Percentiles rank a stretch among this genome's conserved stretches.
Evolutionary conservation across 1,140 invertebrate species (phyloP).

Genomic region (Rhopalosiphum padi): DNA sequence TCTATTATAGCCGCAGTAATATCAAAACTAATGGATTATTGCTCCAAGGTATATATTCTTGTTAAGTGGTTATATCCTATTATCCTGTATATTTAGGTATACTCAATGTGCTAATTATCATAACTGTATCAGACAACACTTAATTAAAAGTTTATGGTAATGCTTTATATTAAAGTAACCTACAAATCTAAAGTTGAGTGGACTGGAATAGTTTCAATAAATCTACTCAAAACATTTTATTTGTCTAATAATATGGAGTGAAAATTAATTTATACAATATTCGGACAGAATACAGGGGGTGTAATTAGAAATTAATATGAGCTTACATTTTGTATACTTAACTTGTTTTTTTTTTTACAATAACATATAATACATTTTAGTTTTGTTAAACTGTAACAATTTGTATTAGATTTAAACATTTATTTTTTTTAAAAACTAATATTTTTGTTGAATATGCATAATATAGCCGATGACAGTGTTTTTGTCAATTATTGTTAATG

Average conservation of each 20-base stretch:
- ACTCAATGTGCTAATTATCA: not conserved
- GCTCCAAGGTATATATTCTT: not conserved
- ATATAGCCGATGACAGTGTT: not conserved
- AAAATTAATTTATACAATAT: not conserved
- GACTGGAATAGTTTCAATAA: not conserved
- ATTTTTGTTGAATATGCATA: not conserved
- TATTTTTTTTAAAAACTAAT: not conserved
- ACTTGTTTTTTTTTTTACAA: not conserved
- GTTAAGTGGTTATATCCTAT: not conserved
- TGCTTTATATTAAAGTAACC: not conserved
- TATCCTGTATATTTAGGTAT: not conserved
- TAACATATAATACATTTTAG: not conserved
- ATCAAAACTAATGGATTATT: not conserved
- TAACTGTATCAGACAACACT: not conserved
- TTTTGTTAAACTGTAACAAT: not conserved
- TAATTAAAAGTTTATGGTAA: conserved; percentile 3
- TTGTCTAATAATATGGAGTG: not conserved
- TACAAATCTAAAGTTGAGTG: not conserved
- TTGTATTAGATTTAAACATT: conserved; percentile 1
- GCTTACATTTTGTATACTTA: conserved; percentile 30
- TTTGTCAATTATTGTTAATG: conserved; percentile 25
- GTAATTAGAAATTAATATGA: not conserved
- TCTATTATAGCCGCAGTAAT: not conserved
- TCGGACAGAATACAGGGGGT: not conserved
- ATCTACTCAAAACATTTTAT: not conserved